Evolutionary conservation across 2,797 vertebrate genomes (phyloP).

Genomic region (Aphelocoma californica): DNA sequence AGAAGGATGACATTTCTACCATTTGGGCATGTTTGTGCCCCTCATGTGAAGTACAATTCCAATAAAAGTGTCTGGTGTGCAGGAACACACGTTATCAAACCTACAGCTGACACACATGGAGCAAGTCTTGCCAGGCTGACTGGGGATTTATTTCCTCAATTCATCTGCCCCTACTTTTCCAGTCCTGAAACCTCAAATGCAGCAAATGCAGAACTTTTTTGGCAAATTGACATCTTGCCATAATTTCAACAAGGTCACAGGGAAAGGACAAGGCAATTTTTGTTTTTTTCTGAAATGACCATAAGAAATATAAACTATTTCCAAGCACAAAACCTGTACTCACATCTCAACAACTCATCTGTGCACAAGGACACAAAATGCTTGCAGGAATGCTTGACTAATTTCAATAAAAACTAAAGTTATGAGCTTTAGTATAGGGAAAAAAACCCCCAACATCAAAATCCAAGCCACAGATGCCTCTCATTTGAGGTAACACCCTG

Average conservation of each 20-base stretch:
- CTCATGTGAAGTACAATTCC: neutral
- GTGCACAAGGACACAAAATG: neutral
- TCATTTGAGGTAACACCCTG: neutral
- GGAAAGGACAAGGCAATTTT: neutral
- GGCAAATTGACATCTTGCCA: neutral
- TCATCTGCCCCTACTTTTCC: neutral
- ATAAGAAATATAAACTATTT: neutral
- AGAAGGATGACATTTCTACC: neutral
- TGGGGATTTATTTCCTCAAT: neutral
- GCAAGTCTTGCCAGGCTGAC: neutral
- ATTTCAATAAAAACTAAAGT: neutral
- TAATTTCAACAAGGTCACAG: neutral
- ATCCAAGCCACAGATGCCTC: neutral
- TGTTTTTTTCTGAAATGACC: neutral
- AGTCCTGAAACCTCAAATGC: neutral
- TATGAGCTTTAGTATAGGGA: neutral
- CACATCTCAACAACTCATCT: neutral
- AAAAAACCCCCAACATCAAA: fast-evolving
- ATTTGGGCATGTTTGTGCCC: neutral
- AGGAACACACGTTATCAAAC: neutral
- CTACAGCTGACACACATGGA: fast-evolving
- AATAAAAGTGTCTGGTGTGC: too few relatives aligned
- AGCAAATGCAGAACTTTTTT: neutral
- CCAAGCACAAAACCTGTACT: neutral
- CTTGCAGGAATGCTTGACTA: neutral